phyloP scores from a whole-genome alignment of 2,797 vertebrate genomes.

The Staurois parvus region DNA sequence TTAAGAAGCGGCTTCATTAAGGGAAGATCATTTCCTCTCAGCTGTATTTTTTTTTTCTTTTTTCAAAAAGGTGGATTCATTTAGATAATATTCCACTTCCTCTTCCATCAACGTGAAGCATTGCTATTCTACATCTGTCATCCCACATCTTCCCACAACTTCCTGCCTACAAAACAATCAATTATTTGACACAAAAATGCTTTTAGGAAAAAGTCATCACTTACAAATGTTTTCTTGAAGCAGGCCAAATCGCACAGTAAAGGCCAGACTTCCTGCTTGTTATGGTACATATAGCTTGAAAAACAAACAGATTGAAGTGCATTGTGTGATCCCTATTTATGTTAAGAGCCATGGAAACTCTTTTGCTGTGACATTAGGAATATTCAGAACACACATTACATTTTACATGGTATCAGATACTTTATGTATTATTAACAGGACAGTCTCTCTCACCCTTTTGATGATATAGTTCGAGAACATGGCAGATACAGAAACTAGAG shows the following conservation, averaged over 20 bases:
- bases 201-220: conserved; percentile 83
- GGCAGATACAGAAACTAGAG: not conserved
- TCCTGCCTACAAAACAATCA: conserved; percentile 85
- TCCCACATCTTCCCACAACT: conserved; percentile 81
- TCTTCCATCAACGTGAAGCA: conserved; percentile 83
- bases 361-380: conserved; percentile 7
- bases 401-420: conserved; percentile 11
- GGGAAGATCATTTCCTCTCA: conserved; percentile 83
- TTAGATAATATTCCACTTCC: conserved; percentile 84
- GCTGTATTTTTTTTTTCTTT: conserved; percentile 75
- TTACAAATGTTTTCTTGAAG: conserved; percentile 74
- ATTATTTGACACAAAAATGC: conserved; percentile 84
- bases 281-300: conserved; percentile 71
- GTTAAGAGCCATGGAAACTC: conserved; percentile 28
- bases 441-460: conserved; percentile 8
- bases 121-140: conserved; percentile 82
- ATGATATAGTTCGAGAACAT: not conserved
- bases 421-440: conserved; percentile 49
- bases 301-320: conserved; percentile 72
- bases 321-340: conserved; percentile 66
- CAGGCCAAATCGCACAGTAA: conserved; percentile 68
- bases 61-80: conserved; percentile 77
- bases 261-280: conserved; percentile 70
- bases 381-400: conserved; percentile 14
- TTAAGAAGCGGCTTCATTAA: conserved; percentile 91